Percentiles rank a stretch among this genome's conserved stretches.
Conservation (phyloP, 2,888 invertebrate genomes). For the Nephrocerus scutellatus region DNA sequence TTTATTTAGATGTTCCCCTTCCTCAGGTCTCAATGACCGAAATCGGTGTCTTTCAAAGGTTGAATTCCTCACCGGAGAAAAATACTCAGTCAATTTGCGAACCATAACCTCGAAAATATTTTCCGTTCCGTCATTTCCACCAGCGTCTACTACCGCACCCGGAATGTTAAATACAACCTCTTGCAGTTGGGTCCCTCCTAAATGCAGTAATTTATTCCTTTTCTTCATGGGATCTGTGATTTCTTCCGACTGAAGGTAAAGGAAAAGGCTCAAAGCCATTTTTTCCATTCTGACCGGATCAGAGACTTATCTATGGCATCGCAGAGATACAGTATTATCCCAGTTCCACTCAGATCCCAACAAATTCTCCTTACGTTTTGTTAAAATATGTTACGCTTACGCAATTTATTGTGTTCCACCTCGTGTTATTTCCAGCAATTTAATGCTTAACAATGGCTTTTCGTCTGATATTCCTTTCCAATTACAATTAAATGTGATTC, state of each 20-base stretch:
- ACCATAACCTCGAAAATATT: constrained; percentile 7
- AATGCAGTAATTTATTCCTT: constrained; percentile 11
- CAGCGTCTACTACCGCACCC: constrained; percentile 3
- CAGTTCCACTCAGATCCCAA: no score
- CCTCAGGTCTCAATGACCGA: constrained; percentile 28
- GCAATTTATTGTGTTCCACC: no score
- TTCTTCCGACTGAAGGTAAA: constrained; percentile 15
- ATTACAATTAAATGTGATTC: no score
- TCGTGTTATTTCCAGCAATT: no score
- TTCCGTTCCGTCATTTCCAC: neutral
- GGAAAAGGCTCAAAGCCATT: constrained; percentile 14
- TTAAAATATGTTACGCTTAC: no score
- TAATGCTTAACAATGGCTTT: no score
- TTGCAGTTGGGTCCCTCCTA: constrained; percentile 13
- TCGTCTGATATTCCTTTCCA: no score
- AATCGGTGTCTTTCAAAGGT: constrained; percentile 29
- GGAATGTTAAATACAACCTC: constrained; percentile 15
- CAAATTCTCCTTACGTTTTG: no score
- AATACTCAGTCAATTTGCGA: constrained; percentile 8
- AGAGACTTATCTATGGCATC: no score
- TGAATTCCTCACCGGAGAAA: constrained; percentile 14
- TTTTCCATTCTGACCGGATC: constrained; percentile 13
- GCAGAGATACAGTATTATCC: no score
- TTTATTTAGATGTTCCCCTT: constrained; percentile 30
- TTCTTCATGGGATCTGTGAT: constrained; percentile 12